A percentile compares a stretch with the other conserved stretches of the same genome.
phyloP scores from a whole-genome alignment of 2,888 invertebrate species.

The Drosophila putrida region DNA sequence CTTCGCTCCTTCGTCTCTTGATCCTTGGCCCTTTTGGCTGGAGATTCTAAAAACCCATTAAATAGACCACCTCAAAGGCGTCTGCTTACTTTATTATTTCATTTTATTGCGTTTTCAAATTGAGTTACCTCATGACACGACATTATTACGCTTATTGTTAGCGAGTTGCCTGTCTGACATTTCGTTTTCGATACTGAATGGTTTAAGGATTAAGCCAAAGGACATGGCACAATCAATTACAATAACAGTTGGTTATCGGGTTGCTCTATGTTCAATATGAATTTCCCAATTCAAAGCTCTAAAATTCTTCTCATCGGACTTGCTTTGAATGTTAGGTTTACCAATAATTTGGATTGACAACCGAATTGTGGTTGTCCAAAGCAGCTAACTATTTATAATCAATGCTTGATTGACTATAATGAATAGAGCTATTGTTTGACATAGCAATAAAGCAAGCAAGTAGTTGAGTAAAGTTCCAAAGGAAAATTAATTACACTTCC shows the following conservation, averaged over 20 bases:
- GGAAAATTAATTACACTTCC: conserved; percentile 27
- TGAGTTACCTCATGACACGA: conserved; percentile 21
- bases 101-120: conserved; percentile 13
- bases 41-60: conserved; percentile 21
- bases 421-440: too few species aligned
- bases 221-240: conserved; percentile 16
- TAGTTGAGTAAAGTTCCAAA: conserved; percentile 11
- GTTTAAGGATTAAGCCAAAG: not conserved
- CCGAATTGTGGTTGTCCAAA: not conserved
- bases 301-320: not conserved
- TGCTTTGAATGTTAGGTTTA: not conserved
- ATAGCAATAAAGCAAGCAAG: too few species aligned
- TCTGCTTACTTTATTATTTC: conserved; percentile 7
- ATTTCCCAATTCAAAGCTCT: too few species aligned
- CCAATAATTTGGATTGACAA: too few species aligned
- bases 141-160: conserved; percentile 28
- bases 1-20: too few species aligned
- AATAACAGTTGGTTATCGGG: too few species aligned
- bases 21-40: not conserved
- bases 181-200: not conserved
- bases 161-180: not conserved
- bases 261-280: not conserved
- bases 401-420: not conserved
- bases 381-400: too few species aligned
- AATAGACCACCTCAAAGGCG: not conserved